These are phyloP conservation scores for Atta texana DNA, from an alignment of 1,140 invertebrate genomes.

Conservation along the genomic window DNA sequence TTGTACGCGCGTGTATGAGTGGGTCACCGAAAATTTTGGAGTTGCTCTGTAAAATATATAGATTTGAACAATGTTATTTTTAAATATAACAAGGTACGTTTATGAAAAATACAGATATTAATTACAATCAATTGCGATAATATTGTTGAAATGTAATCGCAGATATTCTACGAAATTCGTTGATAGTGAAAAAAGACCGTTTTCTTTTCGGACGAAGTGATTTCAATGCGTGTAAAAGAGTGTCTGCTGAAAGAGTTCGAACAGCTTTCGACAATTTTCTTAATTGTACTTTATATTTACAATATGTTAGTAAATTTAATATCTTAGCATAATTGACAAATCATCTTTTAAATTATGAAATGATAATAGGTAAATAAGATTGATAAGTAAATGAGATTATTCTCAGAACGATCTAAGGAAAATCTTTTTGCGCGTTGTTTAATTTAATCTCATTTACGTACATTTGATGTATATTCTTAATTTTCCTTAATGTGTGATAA, in stretches of 20 bases:
- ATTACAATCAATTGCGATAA: background rate
- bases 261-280: constrained; percentile 25
- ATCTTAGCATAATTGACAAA: background rate
- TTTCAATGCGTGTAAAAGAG: background rate
- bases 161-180: background rate
- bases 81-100: background rate
- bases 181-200: background rate
- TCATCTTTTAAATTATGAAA: background rate
- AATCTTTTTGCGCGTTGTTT: background rate
- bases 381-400: background rate
- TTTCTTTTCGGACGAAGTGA: background rate
- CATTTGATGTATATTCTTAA: too few relatives aligned
- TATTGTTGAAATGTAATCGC: background rate
- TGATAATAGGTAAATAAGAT: background rate
- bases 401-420: background rate
- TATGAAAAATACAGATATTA: background rate
- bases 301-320: background rate
- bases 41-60: background rate
- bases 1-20: background rate
- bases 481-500: background rate
- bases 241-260: background rate
- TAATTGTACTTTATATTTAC: background rate
- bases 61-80: constrained; percentile 17
- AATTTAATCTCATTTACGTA: background rate
- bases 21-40: background rate